phyloP scores from a whole-genome alignment of 2,888 invertebrate species.

The Omphaloscelis lunosa region DNA sequence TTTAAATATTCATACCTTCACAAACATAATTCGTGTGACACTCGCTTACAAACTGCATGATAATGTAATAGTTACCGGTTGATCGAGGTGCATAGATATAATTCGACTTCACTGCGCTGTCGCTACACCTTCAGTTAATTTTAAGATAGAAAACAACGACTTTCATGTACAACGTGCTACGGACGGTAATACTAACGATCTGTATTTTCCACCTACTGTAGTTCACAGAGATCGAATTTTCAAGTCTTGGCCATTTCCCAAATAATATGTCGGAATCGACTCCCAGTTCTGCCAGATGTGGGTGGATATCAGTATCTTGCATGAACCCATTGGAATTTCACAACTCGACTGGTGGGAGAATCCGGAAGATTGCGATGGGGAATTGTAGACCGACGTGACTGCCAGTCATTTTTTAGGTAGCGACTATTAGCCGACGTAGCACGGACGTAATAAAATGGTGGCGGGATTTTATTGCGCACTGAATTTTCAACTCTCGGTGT shows the following conservation, averaged over 20 bases:
- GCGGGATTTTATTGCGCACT: no score
- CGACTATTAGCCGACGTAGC: no score
- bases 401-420: neutral
- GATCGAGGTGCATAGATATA: conserved; percentile 70
- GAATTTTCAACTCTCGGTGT: no score
- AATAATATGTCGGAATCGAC: conserved; percentile 40
- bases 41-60: conserved; percentile 50
- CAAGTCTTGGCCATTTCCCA: conserved; percentile 52
- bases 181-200: neutral
- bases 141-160: conserved; percentile 55
- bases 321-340: conserved; percentile 42
- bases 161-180: conserved; percentile 33
- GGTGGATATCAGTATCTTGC: conserved; percentile 36
- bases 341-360: conserved; percentile 4
- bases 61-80: conserved; percentile 75
- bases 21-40: conserved; percentile 56
- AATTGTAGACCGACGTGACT: neutral
- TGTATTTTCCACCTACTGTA: conserved; percentile 18
- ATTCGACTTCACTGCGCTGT: conserved; percentile 68
- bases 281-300: conserved; percentile 43
- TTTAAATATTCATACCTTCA: conserved; percentile 33
- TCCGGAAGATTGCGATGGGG: neutral
- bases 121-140: conserved; percentile 61
- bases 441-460: no score
- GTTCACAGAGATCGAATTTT: conserved; percentile 43